Evolutionary conservation across 2,113 vertebrate species (phyloP), one percentile per base, ranked within the genome.

Genomic region (Meles meles): DNA sequence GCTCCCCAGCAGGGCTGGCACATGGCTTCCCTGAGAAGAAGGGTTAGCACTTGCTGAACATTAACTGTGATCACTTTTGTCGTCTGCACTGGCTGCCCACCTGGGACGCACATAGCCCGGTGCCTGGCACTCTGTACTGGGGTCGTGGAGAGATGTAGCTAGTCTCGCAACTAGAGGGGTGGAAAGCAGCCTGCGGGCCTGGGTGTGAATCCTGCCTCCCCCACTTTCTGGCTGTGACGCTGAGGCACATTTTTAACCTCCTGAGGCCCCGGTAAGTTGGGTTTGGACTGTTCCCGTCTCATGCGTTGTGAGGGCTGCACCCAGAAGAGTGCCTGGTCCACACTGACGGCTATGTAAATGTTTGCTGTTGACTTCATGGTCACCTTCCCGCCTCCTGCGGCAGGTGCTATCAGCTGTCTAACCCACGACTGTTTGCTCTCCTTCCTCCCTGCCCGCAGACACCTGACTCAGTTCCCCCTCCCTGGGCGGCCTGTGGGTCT

Each of bases 261-360:
- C 11, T 18, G 44, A 42, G 21, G 31, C 14, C 71, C 88, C 25
- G 3, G 29, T 76, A 39, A 61, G 17, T 3, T 17, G 52, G 52
- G 27, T 81, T 12, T 42, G 57, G n/a, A 11, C 0, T 2, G 21
- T 13, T 55, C 31, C 52, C 0, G 5, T 65, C 42, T 63, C 52
- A 20, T 10, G 65, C 10, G 10, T 27, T 12, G 31, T 21, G 44
- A 57, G 12, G 10, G 23, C 42, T 14, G 59, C 42, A 23, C 37
- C 65, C 9, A 20, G 57, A 29, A 52, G 55, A 9, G 67, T 7
- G 11, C 20, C 18, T 34, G 83, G 42, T 49, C 29, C 27, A 25
- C 10, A n/a, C 57, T 1, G n/a, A 37, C 0, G 1, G 18, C 37
- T 29, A 6, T 6, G 15, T 25, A 47, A 72, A 67, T 0, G 12